Conservation (phyloP, 2,888 invertebrate genomes). For the Syritta pipiens region DNA sequence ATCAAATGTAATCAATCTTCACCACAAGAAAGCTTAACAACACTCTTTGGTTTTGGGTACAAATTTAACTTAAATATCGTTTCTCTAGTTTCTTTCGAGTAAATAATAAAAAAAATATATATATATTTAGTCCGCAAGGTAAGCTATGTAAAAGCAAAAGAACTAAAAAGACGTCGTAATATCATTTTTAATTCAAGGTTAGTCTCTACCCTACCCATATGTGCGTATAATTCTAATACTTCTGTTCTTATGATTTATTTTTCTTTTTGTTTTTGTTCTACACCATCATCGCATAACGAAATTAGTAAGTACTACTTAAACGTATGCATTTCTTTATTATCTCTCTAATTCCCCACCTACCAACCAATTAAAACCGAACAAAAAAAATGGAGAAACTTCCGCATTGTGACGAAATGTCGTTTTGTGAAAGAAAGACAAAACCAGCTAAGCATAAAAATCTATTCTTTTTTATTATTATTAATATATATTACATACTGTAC, state of each 20-base stretch:
- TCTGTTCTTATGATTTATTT: not conserved
- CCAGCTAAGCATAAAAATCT: constrained; percentile 49
- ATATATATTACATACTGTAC: constrained; percentile 25
- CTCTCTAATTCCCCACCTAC: constrained; percentile 15
- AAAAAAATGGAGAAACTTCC: constrained; percentile 18
- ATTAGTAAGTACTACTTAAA: constrained; percentile 57
- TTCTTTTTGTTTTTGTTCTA: constrained; percentile 22
- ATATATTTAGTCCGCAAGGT: constrained; percentile 17
- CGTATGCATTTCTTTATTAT: constrained; percentile 25
- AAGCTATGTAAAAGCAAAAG: constrained; percentile 46
- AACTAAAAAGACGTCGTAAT: not conserved
- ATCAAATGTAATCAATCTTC: constrained; percentile 6
- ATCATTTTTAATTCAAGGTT: no score
- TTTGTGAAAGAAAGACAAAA: constrained; percentile 14
- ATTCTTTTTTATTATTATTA: constrained; percentile 7
- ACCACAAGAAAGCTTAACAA: constrained; percentile 31
- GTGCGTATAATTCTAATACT: no score
- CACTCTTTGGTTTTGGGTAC: constrained; percentile 37
- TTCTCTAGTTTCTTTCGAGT: constrained; percentile 10
- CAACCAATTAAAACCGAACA: not conserved
- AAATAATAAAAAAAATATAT: no score
- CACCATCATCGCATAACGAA: constrained; percentile 29
- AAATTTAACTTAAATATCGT: constrained; percentile 15
- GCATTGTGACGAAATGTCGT: constrained; percentile 29
- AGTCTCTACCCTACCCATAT: constrained; percentile 18